Base-by-base conservation (phyloP, 2,888 invertebrate species). In the Thecocarcelia acutangulata region DNA sequence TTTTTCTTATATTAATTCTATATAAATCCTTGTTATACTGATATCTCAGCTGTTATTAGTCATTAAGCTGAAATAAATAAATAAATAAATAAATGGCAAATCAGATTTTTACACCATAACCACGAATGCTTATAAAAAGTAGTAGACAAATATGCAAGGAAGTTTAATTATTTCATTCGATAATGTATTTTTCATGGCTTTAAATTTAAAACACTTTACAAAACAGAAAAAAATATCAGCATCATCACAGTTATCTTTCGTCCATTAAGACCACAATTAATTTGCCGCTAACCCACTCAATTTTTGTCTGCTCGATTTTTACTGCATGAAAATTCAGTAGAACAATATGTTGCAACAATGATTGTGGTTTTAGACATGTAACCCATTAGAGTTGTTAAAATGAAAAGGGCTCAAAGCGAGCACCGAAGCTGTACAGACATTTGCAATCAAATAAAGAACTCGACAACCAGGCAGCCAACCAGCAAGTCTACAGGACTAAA, bases 351-450 rank as follows among this genome's bases (percentile, higher is more conserved):
- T 54, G 44, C 44, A 44, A 13, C 11, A 56, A 28, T 40, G 37
- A 63, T 59, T 52, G 21, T 40, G 3, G 24, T 40, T 40, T 40
- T 40, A 61, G 64, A 50, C 48, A 76, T 76, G 42, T n/a, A 37
- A 50, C 21, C 75, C 48, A 66, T 81, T 75, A 42, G 61, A 56
- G 66, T 48, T 68, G 61, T 68, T 73, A 58, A 68, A 52, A 73
- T 69, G 63, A 73, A 61, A 81, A 68, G n/a, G 37, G 56, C 64
- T 70, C 70, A 50, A 66, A 75, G 40, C 46, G 56, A 63, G 54
- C 24, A 56, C 42, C 28, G 56, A 42, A 58, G n/a, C 58, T 56
- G 21, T 66, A 44, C 72, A 59, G 58, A 63, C 69, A 44, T 54
- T 54, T n/a, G 1, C 48, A 15, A 58, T 28, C 40, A 56, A 70